Evolutionary conservation across 1,140 invertebrate species (phyloP).

Genomic region (Anastrepha obliqua): DNA sequence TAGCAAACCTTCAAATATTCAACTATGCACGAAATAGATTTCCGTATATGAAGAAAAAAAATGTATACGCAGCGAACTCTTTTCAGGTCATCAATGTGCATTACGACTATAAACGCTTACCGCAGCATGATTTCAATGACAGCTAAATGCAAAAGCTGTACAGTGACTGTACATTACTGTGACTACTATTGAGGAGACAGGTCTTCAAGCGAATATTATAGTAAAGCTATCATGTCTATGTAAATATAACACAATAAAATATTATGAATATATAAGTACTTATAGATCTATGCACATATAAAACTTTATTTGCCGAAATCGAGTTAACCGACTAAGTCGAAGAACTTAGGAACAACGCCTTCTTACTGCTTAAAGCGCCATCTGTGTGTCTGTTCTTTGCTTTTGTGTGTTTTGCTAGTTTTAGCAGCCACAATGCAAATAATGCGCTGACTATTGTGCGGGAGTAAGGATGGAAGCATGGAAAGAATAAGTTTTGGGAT

Average conservation of each 20-base stretch:
- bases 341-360: too few relatives aligned
- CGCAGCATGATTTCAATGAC: background rate
- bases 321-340: too few relatives aligned
- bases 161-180: background rate
- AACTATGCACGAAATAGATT: background rate
- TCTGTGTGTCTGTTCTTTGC: too few relatives aligned
- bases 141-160: background rate
- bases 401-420: too few relatives aligned
- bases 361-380: too few relatives aligned
- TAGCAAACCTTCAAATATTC: too few relatives aligned
- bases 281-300: background rate
- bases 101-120: background rate
- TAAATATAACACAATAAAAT: background rate
- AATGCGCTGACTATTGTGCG: too few relatives aligned
- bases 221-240: background rate
- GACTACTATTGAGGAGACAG: constrained; percentile 4
- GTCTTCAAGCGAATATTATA: background rate
- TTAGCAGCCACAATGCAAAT: too few relatives aligned
- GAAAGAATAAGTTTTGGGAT: too few relatives aligned
- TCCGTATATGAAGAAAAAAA: background rate
- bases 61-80: background rate
- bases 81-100: background rate
- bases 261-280: background rate
- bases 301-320: background rate
- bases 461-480: too few relatives aligned